These are phyloP conservation scores for Hedychridium roseum DNA, from an alignment of 2,888 invertebrate species.

Conservation along the genomic window DNA sequence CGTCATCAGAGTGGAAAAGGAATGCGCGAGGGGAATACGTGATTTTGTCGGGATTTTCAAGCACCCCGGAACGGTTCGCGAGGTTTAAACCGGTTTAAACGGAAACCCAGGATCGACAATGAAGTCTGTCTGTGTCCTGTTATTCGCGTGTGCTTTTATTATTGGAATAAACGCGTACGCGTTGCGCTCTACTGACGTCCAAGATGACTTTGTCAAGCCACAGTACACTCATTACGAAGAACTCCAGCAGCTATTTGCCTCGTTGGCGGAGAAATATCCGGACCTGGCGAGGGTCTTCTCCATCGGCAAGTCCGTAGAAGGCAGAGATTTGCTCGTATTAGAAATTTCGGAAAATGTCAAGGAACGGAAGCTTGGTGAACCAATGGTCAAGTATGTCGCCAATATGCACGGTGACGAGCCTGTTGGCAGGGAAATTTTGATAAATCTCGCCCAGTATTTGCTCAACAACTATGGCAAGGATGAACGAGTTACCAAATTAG, in stretches of 20 bases:
- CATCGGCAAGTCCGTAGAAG: slow-evolving; percentile 86
- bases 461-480: slow-evolving; percentile 77
- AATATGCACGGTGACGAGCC: slow-evolving; percentile 98
- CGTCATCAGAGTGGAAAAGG: too few relatives aligned
- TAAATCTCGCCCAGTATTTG: slow-evolving; percentile 86
- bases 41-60: too few relatives aligned
- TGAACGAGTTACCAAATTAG: slow-evolving; percentile 76
- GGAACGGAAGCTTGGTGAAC: slow-evolving; percentile 72
- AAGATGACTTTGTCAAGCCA: slow-evolving; percentile 49
- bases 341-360: slow-evolving; percentile 80
- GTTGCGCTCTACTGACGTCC: slow-evolving; percentile 12
- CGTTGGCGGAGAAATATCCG: slow-evolving; percentile 73
- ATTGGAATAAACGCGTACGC: slow-evolving; percentile 14
- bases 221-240: slow-evolving; percentile 77
- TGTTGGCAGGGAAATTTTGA: slow-evolving; percentile 83
- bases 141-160: slow-evolving; percentile 14
- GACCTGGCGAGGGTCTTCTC: slow-evolving; percentile 74
- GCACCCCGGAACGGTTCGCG: too few relatives aligned
- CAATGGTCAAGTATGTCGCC: slow-evolving; percentile 93
- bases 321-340: slow-evolving; percentile 81
- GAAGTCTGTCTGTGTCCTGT: slow-evolving; percentile 2
- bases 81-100: too few relatives aligned
- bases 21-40: too few relatives aligned
- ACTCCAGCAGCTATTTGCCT: slow-evolving; percentile 71
- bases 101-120: neutral